Percentiles rank a stretch among this genome's conserved stretches.
phyloP scores from a whole-genome alignment of 2,797 vertebrate species.

The Thripadectes ignobilis region DNA sequence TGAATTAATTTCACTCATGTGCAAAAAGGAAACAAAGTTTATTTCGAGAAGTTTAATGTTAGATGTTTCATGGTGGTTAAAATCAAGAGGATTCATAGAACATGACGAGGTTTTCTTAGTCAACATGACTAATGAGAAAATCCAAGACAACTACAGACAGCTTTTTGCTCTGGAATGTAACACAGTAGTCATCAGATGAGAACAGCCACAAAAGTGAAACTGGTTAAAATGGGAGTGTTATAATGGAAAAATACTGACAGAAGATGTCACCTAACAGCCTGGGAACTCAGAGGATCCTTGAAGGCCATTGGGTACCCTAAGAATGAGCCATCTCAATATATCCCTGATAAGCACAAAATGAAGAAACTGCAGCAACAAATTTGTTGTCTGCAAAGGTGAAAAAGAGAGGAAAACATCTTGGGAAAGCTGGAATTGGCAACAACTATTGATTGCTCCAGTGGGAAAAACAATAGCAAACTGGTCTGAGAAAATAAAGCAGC shows the following conservation, averaged over 20 bases:
- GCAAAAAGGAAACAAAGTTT: background rate
- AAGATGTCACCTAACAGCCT: background rate
- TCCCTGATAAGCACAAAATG: background rate
- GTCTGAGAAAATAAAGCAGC: background rate
- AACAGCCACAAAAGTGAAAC: background rate
- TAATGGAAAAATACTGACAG: background rate
- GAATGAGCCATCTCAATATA: background rate
- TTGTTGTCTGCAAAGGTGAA: background rate
- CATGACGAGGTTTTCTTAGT: background rate
- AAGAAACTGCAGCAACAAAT: background rate
- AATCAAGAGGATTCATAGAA: background rate
- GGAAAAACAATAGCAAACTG: background rate
- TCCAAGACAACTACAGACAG: background rate
- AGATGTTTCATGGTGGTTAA: background rate
- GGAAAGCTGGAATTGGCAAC: background rate
- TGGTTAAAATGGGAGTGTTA: background rate
- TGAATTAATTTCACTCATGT: background rate
- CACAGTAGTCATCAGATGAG: background rate
- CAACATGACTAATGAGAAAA: background rate
- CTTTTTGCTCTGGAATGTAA: background rate
- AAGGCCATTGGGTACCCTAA: background rate
- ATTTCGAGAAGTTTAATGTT: background rate
- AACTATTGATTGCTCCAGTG: background rate
- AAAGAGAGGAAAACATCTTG: background rate
- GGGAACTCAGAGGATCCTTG: background rate